Evolutionary conservation across 2,113 vertebrate genomes (phyloP), one percentile per base, ranked within the genome.

Genomic region (Sciurus niger): DNA sequence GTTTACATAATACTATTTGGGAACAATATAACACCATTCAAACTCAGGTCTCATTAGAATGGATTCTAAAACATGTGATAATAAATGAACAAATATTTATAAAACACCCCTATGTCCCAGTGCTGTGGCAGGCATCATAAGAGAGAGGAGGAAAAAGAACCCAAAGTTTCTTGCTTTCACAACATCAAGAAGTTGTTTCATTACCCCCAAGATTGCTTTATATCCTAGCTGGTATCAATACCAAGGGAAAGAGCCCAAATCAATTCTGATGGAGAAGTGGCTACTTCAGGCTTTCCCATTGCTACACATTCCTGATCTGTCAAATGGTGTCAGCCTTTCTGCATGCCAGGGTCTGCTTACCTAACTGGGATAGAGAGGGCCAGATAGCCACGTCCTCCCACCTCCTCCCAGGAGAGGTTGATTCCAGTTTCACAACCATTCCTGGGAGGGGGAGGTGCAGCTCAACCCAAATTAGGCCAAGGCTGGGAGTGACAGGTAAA

Each of bases 401-500:
- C 28, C 32, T 63, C 46, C 53, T 46, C 80, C 53, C 30, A 14
- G 22, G 85, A 46, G 46, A 84, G 43, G 30, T 34, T 28, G 77
- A 43, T 63, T 72, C 34, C 34, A 30, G 70, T 11, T 68, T 83
- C 48, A 34, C 28, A 32, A 9, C 58, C 67, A 9, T 70, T 94
- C 22, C 74, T 88, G 53, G 82, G 34, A 72, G 83, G 63, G 72
- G 96, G 89, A 89, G 73, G 90, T 76, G 74, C 90, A 25, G 10
- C 32, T 90, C 89, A 74, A 53, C 30, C 48, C 74, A 77, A 89
- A 92, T 93, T 40, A 93, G 94, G 87, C 93, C 89, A 63, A 2
- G 28, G 89, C 86, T 86, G 76, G 40, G 65, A 96, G 90, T 97
- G 96, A 96, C 95, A 93, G 55, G 90, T 91, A 87, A 97, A 97